A percentile compares a stretch with the other conserved stretches of the same genome.
Evolutionary conservation across 2,888 invertebrate species (phyloP).

Genomic region (Salpingus planirostris): DNA sequence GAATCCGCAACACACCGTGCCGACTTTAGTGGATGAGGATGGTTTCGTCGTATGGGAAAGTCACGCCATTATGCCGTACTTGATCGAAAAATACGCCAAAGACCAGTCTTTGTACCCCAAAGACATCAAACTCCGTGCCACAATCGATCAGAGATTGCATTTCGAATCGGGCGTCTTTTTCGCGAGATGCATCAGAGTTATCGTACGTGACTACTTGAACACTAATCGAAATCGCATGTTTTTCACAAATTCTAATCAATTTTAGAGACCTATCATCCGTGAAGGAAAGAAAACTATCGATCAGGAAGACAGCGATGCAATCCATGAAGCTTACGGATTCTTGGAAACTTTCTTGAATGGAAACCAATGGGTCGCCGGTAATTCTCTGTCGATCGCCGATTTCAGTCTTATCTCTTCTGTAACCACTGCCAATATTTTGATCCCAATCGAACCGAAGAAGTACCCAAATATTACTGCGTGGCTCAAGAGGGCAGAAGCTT

Average conservation of each 20-base stretch:
- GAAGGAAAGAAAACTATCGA: conserved; percentile 10
- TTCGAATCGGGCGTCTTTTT: conserved; percentile 47
- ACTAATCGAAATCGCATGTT: background rate
- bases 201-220: conserved; percentile 39
- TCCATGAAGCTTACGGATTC: conserved; percentile 32
- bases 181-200: conserved; percentile 44
- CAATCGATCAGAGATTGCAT: conserved; percentile 47
- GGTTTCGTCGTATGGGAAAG: conserved; percentile 52
- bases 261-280: conserved; percentile 16
- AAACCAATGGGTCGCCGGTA: conserved; percentile 20
- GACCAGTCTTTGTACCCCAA: conserved; percentile 48
- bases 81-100: conserved; percentile 50
- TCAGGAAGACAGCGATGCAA: conserved; percentile 2
- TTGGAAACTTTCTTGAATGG: conserved; percentile 43
- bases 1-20: conserved; percentile 57
- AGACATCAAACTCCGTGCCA: conserved; percentile 43
- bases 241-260: conserved; percentile 1
- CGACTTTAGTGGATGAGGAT: conserved; percentile 40
- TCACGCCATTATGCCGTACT: conserved; percentile 54
- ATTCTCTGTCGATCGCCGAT: conserved; percentile 26
- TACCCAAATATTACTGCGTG: conserved; percentile 23
- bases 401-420: conserved; percentile 15
- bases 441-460: conserved; percentile 6
- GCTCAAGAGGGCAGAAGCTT: conserved; percentile 28
- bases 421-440: conserved; percentile 14